Evolutionary conservation across 2,113 vertebrate species (phyloP).

Genomic region (Pseudolaguvia tuberculata): DNA sequence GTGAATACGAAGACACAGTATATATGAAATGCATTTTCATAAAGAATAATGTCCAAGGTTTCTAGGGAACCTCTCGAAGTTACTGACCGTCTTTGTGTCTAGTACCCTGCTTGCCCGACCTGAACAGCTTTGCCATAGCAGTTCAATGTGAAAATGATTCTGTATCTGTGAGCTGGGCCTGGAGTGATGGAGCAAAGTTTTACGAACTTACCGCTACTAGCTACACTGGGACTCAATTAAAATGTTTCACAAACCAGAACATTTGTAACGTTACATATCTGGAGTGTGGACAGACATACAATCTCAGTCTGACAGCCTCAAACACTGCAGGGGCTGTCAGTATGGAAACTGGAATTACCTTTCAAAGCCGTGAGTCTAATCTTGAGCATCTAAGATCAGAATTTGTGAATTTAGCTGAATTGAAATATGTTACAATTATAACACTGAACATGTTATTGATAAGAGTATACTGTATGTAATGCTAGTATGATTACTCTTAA

Average conservation of each 20-base stretch:
- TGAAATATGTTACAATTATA: no score
- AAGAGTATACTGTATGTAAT: neutral
- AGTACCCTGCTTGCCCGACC: conserved; percentile 64
- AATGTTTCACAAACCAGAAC: conserved; percentile 49
- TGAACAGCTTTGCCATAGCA: conserved; percentile 31
- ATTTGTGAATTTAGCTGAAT: no score
- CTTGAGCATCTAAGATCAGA: neutral
- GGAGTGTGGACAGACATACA: conserved; percentile 65
- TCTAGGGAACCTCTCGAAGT: neutral
- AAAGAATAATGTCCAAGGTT: neutral
- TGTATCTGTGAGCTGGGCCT: conserved; percentile 60
- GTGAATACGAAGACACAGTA: conserved; percentile 45
- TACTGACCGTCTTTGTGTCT: conserved; percentile 21
- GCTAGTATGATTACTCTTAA: neutral
- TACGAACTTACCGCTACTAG: conserved; percentile 57
- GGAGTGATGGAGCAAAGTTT: conserved; percentile 49
- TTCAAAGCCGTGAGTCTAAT: conserved; percentile 66
- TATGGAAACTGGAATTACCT: conserved; percentile 35
- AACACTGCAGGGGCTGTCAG: conserved; percentile 52
- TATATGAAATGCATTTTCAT: no score
- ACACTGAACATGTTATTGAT: no score
- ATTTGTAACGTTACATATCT: conserved; percentile 60
- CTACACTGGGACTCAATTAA: conserved; percentile 38
- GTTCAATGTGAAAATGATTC: conserved; percentile 59
- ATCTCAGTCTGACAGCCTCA: conserved; percentile 54